Evolutionary conservation across 2,113 vertebrate species (phyloP).

Genomic region (Apistogramma diplotaenia): DNA sequence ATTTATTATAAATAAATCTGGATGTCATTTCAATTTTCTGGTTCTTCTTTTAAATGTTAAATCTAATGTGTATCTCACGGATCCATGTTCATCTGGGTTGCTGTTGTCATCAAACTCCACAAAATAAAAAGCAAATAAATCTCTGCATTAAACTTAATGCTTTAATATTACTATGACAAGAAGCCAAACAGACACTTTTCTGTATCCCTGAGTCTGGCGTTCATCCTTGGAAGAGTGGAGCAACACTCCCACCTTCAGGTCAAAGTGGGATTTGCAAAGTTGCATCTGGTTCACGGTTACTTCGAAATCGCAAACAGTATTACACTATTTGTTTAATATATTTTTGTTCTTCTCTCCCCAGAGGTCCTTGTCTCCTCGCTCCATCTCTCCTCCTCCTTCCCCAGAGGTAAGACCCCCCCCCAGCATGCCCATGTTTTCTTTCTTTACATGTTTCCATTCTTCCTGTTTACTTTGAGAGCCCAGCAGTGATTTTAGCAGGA

Average conservation of each 20-base stretch:
- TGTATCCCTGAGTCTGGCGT: background rate
- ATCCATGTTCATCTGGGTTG: background rate
- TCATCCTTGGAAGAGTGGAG: background rate
- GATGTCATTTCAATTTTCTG: no score
- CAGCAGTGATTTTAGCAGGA: background rate
- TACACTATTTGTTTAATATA: background rate
- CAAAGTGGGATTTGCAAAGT: background rate
- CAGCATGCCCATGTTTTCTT: background rate
- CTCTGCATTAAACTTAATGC: background rate
- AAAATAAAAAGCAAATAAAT: background rate
- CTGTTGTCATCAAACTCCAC: background rate
- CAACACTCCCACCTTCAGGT: background rate
- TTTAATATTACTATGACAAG: background rate
- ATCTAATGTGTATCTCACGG: background rate
- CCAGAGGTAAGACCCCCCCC: conserved; percentile 79
- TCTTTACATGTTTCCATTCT: background rate
- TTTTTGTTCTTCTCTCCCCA: conserved; percentile 47
- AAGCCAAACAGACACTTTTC: background rate
- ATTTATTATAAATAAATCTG: no score
- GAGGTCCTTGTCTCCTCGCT: conserved; percentile 89
- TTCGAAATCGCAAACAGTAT: no score
- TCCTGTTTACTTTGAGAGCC: background rate
- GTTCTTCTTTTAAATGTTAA: background rate
- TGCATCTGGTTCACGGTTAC: no score
- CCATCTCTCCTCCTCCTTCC: conserved; percentile 87